Evolutionary conservation across 2,113 vertebrate genomes (phyloP).

Genomic region (Turnix velox): DNA sequence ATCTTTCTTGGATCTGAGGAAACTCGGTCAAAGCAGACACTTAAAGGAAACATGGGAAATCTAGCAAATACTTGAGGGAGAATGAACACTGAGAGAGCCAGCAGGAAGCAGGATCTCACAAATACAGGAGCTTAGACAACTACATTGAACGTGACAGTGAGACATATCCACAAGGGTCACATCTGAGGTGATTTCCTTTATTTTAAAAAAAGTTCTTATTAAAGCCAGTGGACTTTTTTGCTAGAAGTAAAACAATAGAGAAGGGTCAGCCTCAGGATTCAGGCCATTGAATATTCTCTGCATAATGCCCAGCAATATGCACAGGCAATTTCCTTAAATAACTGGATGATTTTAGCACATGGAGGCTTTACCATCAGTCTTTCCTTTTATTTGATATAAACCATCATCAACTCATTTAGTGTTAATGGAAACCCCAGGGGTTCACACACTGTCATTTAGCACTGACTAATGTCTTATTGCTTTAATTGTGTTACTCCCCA

Average conservation of each 20-base stretch:
- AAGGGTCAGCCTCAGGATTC: not conserved
- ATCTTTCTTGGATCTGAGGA: not conserved
- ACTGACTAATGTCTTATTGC: not conserved
- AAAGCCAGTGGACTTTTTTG: not conserved
- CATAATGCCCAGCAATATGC: not conserved
- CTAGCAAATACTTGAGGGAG: not conserved
- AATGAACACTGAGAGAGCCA: not conserved
- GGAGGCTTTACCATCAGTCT: not conserved
- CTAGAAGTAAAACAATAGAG: not conserved
- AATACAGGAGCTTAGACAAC: not conserved
- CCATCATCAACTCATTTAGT: not conserved
- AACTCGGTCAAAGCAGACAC: not conserved
- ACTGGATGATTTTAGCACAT: not conserved
- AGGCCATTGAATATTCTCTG: not conserved
- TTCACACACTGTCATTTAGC: not conserved
- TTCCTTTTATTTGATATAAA: not conserved
- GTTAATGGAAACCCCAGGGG: not conserved
- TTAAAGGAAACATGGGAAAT: not conserved
- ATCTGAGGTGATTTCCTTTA: conserved; percentile 9
- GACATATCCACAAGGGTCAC: not conserved
- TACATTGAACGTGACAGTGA: not conserved
- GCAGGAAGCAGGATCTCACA: conserved; percentile 10
- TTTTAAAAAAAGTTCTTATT: not conserved
- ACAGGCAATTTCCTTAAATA: not conserved
- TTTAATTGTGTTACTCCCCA: not conserved